Evolutionary conservation across 2,113 vertebrate genomes (phyloP).

Genomic region (Tupaia chinensis): DNA sequence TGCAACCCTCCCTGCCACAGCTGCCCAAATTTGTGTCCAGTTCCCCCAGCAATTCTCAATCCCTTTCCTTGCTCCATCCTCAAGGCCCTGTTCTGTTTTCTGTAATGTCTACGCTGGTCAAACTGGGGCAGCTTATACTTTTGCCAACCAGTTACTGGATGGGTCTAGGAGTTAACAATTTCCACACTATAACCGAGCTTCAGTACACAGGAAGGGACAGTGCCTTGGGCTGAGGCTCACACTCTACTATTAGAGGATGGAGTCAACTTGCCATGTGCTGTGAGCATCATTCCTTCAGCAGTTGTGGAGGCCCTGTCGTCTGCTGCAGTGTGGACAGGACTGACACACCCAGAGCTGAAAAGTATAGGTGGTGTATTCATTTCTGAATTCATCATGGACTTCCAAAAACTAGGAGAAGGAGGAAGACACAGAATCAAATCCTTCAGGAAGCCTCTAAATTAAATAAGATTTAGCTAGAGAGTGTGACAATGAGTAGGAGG

Average conservation of each 20-base stretch:
- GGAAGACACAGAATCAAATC: background rate
- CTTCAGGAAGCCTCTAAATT: background rate
- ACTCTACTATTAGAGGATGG: background rate
- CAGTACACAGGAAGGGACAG: background rate
- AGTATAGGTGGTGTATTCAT: background rate
- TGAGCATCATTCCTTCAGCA: background rate
- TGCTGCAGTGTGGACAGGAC: too few species aligned
- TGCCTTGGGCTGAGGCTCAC: background rate
- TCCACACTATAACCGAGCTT: background rate
- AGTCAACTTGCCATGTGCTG: background rate
- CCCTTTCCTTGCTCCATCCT: background rate
- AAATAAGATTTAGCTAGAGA: background rate
- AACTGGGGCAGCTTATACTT: background rate
- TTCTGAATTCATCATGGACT: background rate
- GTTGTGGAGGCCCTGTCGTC: background rate
- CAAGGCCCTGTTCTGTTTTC: background rate
- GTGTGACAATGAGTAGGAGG: accelerated
- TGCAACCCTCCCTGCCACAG: background rate
- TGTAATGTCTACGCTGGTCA: background rate
- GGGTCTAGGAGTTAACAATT: background rate
- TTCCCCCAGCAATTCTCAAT: too few species aligned
- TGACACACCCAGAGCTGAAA: background rate
- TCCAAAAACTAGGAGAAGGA: background rate
- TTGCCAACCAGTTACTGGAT: background rate
- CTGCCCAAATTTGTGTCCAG: background rate